A percentile compares a stretch with the other conserved stretches of the same genome.
Evolutionary conservation across 2,797 vertebrate genomes (phyloP).

Genomic region (Danio tinwini): DNA sequence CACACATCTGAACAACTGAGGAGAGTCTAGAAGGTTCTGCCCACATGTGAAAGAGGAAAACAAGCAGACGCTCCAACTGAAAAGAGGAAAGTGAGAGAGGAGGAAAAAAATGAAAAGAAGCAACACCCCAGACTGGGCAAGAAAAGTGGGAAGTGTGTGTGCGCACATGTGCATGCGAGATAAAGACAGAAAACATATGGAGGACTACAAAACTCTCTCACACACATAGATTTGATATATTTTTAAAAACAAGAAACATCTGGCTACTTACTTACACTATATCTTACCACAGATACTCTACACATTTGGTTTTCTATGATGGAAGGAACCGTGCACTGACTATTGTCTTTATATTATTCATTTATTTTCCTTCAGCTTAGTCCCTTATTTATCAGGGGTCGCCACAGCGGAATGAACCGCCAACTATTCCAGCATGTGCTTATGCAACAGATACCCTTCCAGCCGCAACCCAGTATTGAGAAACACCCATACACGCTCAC

Average conservation of each 20-base stretch:
- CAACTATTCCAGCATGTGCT: too few relatives aligned
- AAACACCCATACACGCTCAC: too few relatives aligned
- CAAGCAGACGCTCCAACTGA: not conserved
- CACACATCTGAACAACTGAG: constrained; percentile 26
- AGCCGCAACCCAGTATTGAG: too few relatives aligned
- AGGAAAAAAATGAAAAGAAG: not conserved
- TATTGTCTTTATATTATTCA: too few relatives aligned
- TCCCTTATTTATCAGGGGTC: too few relatives aligned
- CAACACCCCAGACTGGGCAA: constrained; percentile 7
- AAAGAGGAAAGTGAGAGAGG: constrained; percentile 15
- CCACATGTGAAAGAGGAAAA: constrained; percentile 24
- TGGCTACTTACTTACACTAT: constrained; percentile 14
- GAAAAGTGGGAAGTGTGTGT: constrained; percentile 35
- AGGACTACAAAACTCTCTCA: not conserved
- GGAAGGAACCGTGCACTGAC: too few relatives aligned
- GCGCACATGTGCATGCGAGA: not conserved
- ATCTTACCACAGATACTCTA: too few relatives aligned
- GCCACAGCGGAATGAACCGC: too few relatives aligned
- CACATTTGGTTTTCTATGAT: too few relatives aligned
- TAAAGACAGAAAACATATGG: constrained; percentile 1
- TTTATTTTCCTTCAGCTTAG: too few relatives aligned
- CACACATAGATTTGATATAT: constrained; percentile 42
- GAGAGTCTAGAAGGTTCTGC: constrained; percentile 29
- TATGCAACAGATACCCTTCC: too few relatives aligned
- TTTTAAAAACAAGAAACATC: not conserved